Conservation (phyloP, 2,888 invertebrate genomes). For the Melanophora roralis region DNA sequence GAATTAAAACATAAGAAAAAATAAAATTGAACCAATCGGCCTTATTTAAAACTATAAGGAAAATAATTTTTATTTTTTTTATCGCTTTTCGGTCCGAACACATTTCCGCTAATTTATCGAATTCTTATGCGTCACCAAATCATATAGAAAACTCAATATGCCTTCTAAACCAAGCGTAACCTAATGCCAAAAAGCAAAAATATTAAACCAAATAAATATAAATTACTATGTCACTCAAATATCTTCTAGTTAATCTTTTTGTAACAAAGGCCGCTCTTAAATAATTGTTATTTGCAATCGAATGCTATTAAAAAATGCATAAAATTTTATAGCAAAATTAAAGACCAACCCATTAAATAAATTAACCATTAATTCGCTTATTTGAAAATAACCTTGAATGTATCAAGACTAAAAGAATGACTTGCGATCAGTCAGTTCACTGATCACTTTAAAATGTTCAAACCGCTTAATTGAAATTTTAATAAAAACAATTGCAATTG, state of each 20-base stretch:
- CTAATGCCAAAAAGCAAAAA: no score
- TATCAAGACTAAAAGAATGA: not conserved
- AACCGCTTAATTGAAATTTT: no score
- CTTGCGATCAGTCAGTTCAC: not conserved
- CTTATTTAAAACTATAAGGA: no score
- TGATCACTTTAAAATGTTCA: not conserved
- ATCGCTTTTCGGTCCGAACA: no score
- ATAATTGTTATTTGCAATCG: slow-evolving; percentile 26
- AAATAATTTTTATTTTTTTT: no score
- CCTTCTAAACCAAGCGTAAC: no score
- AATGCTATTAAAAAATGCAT: not conserved
- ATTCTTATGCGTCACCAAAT: no score
- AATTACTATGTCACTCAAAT: slow-evolving; percentile 32
- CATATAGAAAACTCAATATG: no score
- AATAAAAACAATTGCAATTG: not conserved
- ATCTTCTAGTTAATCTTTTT: not conserved
- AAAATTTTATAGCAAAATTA: slow-evolving; percentile 18
- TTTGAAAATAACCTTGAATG: slow-evolving; percentile 35
- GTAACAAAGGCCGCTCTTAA: slow-evolving; percentile 2
- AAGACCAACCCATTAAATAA: not conserved
- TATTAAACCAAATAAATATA: not conserved
- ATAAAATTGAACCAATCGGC: no score
- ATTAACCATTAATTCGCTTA: not conserved
- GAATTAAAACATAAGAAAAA: no score
- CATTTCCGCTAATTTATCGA: no score